Conservation (phyloP, 2,888 invertebrate genomes). For the Sclerodermus sp. region DNA sequence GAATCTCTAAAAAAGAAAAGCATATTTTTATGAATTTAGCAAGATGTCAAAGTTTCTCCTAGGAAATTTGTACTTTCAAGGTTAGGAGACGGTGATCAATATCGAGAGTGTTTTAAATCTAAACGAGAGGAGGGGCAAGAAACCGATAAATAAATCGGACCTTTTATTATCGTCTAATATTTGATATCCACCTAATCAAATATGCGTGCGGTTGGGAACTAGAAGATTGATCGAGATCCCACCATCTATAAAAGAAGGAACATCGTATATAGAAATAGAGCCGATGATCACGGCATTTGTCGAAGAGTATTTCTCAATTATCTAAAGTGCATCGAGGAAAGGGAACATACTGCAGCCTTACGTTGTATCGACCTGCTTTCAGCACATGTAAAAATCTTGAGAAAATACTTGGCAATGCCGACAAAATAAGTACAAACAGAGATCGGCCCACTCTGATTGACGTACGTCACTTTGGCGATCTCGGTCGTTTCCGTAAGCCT, state of each 20-base stretch:
- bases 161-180: too few relatives aligned
- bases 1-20: background rate
- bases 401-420: background rate
- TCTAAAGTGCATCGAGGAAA: background rate
- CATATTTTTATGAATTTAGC: background rate
- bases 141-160: too few relatives aligned
- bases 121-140: too few relatives aligned
- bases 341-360: background rate
- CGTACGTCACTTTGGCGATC: conserved; percentile 35
- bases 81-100: conserved; percentile 33
- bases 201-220: background rate
- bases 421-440: conserved; percentile 5
- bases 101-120: conserved; percentile 3
- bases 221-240: background rate
- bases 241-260: background rate
- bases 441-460: conserved; percentile 34
- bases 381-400: background rate
- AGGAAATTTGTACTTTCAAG: conserved; percentile 27
- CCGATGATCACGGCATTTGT: background rate
- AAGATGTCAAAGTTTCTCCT: background rate
- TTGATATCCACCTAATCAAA: background rate
- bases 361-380: background rate
- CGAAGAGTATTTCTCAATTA: background rate
- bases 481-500: conserved; percentile 38
- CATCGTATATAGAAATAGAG: background rate